These are phyloP conservation scores for Anableps anableps DNA, from an alignment of 2,797 vertebrate genomes.

Conservation along the genomic window DNA sequence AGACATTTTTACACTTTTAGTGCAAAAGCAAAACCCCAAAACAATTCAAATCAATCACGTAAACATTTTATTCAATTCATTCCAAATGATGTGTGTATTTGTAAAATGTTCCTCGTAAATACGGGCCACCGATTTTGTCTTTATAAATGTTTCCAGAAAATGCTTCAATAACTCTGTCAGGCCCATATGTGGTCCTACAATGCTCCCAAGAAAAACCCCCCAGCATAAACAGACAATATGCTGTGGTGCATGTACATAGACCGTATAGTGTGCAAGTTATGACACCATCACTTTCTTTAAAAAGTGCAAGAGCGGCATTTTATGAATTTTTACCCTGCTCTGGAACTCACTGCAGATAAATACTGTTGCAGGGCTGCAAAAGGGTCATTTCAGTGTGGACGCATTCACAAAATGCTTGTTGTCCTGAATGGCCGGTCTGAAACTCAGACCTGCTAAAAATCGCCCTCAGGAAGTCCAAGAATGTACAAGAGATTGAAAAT, in stretches of 20 bases:
- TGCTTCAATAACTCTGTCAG: too few relatives aligned
- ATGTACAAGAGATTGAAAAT: neutral
- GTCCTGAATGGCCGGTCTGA: neutral
- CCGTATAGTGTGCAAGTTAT: neutral
- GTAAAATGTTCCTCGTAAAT: too few relatives aligned
- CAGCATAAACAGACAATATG: neutral
- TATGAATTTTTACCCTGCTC: neutral
- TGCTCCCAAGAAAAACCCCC: neutral
- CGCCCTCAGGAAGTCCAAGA: neutral
- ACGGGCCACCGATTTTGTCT: too few relatives aligned
- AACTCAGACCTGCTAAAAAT: too few relatives aligned
- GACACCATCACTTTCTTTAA: neutral
- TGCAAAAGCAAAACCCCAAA: neutral
- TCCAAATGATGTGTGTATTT: too few relatives aligned
- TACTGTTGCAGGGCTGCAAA: neutral
- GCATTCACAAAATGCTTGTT: neutral
- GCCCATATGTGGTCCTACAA: too few relatives aligned
- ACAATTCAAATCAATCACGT: neutral
- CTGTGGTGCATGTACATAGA: neutral
- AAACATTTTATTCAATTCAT: too few relatives aligned
- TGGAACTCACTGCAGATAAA: neutral
- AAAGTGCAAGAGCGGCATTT: neutral
- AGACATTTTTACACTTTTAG: neutral
- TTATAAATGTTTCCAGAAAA: too few relatives aligned
- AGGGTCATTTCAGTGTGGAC: neutral